Evolutionary conservation across 2,797 vertebrate species (phyloP).

Genomic region (Neosalanx taihuensis): DNA sequence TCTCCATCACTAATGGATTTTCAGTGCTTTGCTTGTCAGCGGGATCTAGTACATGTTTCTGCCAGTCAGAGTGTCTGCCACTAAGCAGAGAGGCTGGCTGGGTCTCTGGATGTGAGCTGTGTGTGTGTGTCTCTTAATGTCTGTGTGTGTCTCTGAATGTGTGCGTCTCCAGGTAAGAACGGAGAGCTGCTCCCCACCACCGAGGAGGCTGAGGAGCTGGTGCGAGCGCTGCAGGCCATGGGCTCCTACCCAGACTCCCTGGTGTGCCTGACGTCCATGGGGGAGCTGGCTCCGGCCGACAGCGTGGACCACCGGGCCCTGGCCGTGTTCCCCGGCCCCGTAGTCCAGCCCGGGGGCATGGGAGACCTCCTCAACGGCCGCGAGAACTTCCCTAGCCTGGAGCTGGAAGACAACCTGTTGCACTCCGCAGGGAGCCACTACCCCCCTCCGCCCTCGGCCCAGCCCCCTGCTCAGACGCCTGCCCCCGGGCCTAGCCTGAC

Average conservation of each 20-base stretch:
- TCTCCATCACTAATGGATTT: neutral
- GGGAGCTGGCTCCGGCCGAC: slow-evolving; percentile 86
- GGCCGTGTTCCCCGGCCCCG: slow-evolving; percentile 84
- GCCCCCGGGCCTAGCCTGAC: slow-evolving; percentile 66
- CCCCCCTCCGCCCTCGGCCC: slow-evolving; percentile 78
- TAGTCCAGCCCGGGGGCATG: slow-evolving; percentile 83
- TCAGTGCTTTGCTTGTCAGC: neutral
- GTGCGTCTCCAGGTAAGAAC: slow-evolving; percentile 85
- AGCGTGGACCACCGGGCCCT: slow-evolving; percentile 88
- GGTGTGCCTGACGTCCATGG: slow-evolving; percentile 96
- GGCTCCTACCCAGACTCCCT: slow-evolving; percentile 86
- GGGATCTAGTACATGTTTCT: too few relatives aligned
- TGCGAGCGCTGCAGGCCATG: slow-evolving; percentile 95
- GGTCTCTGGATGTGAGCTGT: neutral
- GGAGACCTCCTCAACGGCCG: slow-evolving; percentile 92
- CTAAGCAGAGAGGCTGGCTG: neutral
- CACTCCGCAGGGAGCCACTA: slow-evolving; percentile 87
- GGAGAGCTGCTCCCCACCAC: slow-evolving; percentile 96
- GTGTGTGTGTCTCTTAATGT: slow-evolving; percentile 1
- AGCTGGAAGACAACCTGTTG: slow-evolving; percentile 95
- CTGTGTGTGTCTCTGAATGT: slow-evolving; percentile 17
- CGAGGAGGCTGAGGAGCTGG: slow-evolving; percentile 97
- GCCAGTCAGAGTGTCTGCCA: too few relatives aligned
- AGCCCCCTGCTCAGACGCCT: slow-evolving; percentile 31
- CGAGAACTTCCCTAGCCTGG: slow-evolving; percentile 92